Evolutionary conservation across 1,140 invertebrate species (phyloP).

Genomic region (Hormaphis cornu): DNA sequence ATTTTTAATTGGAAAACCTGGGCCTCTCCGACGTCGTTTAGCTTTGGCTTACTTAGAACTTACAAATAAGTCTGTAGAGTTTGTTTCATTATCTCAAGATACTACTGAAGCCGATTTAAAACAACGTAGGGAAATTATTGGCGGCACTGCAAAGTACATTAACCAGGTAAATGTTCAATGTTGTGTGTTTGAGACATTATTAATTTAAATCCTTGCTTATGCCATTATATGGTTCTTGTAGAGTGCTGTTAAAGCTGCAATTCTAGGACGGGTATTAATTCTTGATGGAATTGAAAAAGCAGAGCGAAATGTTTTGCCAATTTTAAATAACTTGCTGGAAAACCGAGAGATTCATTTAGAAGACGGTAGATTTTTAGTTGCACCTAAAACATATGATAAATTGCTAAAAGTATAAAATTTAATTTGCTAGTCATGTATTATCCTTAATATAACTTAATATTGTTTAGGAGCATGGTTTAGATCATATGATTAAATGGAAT

Average conservation of each 20-base stretch:
- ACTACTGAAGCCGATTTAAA: constrained; percentile 96
- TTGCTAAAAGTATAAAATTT: constrained; percentile 59
- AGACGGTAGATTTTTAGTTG: constrained; percentile 87
- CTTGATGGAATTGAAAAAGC: constrained; percentile 96
- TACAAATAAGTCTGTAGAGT: constrained; percentile 82
- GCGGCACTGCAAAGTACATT: constrained; percentile 79
- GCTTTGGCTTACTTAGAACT: constrained; percentile 82
- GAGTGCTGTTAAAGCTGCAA: constrained; percentile 84
- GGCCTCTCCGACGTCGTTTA: constrained; percentile 63
- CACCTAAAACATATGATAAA: constrained; percentile 81
- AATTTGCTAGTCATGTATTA: constrained; percentile 14
- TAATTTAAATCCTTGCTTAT: background rate
- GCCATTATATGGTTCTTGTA: constrained; percentile 39
- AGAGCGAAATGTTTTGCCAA: constrained; percentile 90
- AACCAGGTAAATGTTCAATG: constrained; percentile 68
- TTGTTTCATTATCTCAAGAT: constrained; percentile 85
- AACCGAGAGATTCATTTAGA: constrained; percentile 98
- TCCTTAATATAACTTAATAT: background rate
- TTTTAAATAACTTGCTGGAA: constrained; percentile 96
- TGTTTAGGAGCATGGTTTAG: constrained; percentile 60
- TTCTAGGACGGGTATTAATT: constrained; percentile 78
- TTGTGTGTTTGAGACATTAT: background rate
- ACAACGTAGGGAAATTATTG: constrained; percentile 82
- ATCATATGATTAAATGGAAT: constrained; percentile 75
- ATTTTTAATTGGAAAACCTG: constrained; percentile 86